These are phyloP conservation scores for Adelphocoris suturalis DNA, from an alignment of 2,888 invertebrate species.

Conservation along the genomic window DNA sequence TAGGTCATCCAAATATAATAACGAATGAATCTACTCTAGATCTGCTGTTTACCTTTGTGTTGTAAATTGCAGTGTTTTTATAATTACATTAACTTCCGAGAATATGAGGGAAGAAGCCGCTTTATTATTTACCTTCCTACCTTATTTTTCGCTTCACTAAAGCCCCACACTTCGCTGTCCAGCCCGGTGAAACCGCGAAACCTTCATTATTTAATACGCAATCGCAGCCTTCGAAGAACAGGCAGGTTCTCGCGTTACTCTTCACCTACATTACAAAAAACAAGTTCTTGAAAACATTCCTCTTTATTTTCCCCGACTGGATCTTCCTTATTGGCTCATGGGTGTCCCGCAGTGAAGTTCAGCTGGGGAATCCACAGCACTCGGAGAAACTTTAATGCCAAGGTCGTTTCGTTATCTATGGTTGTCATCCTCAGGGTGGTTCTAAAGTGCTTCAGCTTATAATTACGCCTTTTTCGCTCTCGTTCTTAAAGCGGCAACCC, in stretches of 20 bases:
- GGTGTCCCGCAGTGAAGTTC: background rate
- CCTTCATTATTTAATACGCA: background rate
- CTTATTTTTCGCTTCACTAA: too few species aligned
- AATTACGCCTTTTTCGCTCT: slow-evolving; percentile 10
- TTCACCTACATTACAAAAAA: background rate
- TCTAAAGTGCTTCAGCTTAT: slow-evolving; percentile 11
- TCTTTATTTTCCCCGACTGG: background rate
- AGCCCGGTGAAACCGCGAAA: background rate
- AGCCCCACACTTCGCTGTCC: too few species aligned
- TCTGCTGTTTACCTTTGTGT: too few species aligned
- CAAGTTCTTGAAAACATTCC: background rate
- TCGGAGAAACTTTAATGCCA: slow-evolving; percentile 3
- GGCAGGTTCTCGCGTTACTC: background rate
- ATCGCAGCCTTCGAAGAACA: background rate
- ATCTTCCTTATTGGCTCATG: slow-evolving; percentile 26
- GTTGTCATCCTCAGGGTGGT: slow-evolving; percentile 27
- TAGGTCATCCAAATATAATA: too few species aligned
- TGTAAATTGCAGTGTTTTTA: too few species aligned
- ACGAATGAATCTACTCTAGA: too few species aligned
- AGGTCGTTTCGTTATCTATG: slow-evolving; percentile 33
- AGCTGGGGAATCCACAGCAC: background rate
- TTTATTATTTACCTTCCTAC: too few species aligned
- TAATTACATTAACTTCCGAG: too few species aligned
- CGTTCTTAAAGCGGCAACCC: slow-evolving; percentile 9
- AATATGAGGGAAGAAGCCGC: too few species aligned